These are phyloP conservation scores for Torymus tubicola DNA, from an alignment of 2,888 invertebrate genomes.

Conservation along the genomic window DNA sequence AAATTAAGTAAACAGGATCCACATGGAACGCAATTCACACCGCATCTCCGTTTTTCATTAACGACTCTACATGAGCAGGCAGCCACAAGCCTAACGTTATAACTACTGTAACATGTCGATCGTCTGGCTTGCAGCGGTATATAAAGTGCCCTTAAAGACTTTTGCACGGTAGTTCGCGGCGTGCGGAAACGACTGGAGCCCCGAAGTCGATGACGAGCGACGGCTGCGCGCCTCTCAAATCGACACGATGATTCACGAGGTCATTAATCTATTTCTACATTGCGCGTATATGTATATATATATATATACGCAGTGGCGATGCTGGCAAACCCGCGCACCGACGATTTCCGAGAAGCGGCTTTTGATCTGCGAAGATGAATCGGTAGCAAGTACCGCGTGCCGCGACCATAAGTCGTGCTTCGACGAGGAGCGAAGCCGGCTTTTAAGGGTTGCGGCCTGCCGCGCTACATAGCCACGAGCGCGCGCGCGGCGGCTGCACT, in stretches of 20 bases:
- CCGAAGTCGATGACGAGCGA: constrained; percentile 61
- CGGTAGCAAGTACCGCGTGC: constrained; percentile 63
- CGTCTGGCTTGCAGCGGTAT: neutral
- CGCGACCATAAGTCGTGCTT: constrained; percentile 53
- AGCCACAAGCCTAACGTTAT: too few species aligned
- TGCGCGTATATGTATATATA: too few species aligned
- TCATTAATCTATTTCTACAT: constrained; percentile 74
- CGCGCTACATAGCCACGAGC: too few species aligned
- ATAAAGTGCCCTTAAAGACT: constrained; percentile 34
- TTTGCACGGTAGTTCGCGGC: constrained; percentile 45
- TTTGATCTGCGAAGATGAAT: constrained; percentile 74
- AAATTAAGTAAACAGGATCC: too few species aligned
- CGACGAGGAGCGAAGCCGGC: constrained; percentile 53
- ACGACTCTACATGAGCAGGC: neutral
- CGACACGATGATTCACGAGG: constrained; percentile 73
- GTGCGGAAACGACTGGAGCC: constrained; percentile 35
- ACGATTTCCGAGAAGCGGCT: constrained; percentile 73
- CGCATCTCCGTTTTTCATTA: constrained; percentile 40
- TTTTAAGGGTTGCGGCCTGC: constrained; percentile 36
- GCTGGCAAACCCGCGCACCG: constrained; percentile 59
- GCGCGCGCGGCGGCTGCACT: constrained; percentile 27
- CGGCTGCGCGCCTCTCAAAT: constrained; percentile 67
- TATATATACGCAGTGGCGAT: neutral
- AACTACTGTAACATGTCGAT: too few species aligned
- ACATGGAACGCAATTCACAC: neutral